Percentiles rank a stretch among this genome's conserved stretches.
These are phyloP conservation scores for Eupsittula cactorum DNA, from an alignment of 2,113 vertebrate genomes.

Conservation along the genomic window DNA sequence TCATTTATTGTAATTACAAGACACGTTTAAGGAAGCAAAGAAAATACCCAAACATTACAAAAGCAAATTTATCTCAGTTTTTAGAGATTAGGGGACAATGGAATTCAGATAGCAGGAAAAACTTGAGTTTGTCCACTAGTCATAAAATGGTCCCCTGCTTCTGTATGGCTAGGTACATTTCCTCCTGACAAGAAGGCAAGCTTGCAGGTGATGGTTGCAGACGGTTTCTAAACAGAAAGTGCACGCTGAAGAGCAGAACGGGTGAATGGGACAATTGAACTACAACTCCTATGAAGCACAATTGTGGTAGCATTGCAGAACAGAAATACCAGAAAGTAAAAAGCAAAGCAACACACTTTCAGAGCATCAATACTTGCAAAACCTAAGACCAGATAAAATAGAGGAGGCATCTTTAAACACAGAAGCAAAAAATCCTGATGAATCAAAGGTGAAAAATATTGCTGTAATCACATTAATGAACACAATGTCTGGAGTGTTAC, in stretches of 20 bases:
- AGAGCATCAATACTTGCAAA: background rate
- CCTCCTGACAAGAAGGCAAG: background rate
- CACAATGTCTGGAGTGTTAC: background rate
- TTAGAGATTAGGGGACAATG: background rate
- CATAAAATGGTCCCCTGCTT: background rate
- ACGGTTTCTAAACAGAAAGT: background rate
- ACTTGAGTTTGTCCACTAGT: background rate
- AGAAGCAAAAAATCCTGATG: background rate
- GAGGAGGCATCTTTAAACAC: background rate
- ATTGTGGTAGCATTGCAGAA: background rate
- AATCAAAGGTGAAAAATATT: background rate
- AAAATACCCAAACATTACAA: background rate
- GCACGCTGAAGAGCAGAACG: rapidly evolving
- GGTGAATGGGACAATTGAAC: background rate
- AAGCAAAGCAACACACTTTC: background rate
- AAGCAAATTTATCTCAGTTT: background rate
- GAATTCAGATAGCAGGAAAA: background rate
- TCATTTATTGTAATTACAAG: background rate
- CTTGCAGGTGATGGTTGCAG: background rate
- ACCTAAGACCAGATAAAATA: background rate
- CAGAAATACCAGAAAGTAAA: background rate
- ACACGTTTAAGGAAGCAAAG: background rate
- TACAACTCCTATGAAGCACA: background rate
- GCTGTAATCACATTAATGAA: background rate
- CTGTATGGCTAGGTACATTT: background rate